phyloP scores from a whole-genome alignment of 1,140 invertebrate genomes.

The Caenorhabditis tropicalis region DNA sequence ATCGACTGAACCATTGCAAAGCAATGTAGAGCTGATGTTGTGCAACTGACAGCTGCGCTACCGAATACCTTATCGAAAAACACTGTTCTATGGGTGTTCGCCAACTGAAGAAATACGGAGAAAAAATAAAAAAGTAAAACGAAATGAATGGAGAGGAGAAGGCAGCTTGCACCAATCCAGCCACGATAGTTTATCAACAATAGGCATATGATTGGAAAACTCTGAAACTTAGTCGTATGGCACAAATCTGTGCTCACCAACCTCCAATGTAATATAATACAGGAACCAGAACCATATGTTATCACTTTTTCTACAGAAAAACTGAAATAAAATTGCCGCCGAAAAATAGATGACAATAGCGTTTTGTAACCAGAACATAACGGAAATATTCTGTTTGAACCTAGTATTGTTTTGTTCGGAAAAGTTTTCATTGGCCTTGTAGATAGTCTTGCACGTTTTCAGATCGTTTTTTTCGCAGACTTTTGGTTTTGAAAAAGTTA shows the following conservation, averaged over 20 bases:
- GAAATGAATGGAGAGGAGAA: neutral
- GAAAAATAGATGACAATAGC: neutral
- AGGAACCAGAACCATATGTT: neutral
- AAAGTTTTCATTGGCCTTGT: neutral
- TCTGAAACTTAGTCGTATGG: neutral
- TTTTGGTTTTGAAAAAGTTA: too few relatives aligned
- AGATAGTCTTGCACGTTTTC: neutral
- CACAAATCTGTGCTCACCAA: neutral
- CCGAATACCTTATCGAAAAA: neutral
- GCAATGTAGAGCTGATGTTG: neutral
- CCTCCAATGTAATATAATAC: neutral
- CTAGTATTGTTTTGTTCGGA: neutral
- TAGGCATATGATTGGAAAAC: neutral
- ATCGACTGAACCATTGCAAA: neutral
- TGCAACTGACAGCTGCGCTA: neutral
- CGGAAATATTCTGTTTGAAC: neutral
- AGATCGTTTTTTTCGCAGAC: neutral
- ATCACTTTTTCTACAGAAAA: neutral
- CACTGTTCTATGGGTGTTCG: neutral
- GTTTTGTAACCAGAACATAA: neutral
- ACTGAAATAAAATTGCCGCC: neutral
- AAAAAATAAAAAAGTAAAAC: neutral
- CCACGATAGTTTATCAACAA: neutral
- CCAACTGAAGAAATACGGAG: neutral
- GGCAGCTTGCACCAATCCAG: neutral